Evolutionary conservation across 2,797 vertebrate species (phyloP).

Genomic region (Enteromius mattozi): DNA sequence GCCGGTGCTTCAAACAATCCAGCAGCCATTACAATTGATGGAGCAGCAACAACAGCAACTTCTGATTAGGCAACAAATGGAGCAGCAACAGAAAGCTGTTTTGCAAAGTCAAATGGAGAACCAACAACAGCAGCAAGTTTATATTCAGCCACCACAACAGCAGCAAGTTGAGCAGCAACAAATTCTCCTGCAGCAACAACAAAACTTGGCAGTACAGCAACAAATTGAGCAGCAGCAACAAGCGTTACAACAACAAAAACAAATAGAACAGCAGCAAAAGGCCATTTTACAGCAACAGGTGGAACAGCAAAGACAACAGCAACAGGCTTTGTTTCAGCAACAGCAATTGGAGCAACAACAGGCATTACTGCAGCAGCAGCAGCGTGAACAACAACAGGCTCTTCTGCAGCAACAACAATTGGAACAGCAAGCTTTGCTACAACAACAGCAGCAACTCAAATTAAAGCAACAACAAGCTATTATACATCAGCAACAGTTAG

Average conservation of each 20-base stretch:
- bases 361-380: slow-evolving; percentile 68
- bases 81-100: slow-evolving; percentile 55
- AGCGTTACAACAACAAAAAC: slow-evolving; percentile 61
- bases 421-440: slow-evolving; percentile 60
- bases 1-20: slow-evolving; percentile 63
- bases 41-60: slow-evolving; percentile 67
- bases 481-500: slow-evolving; percentile 67
- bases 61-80: slow-evolving; percentile 68
- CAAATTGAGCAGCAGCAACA: slow-evolving; percentile 68
- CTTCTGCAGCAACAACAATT: slow-evolving; percentile 67
- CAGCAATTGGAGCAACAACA: slow-evolving; percentile 68
- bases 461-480: slow-evolving; percentile 63
- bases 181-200: slow-evolving; percentile 68
- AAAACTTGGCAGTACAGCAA: slow-evolving; percentile 54
- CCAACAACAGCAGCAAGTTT: slow-evolving; percentile 59
- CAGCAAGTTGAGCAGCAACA: slow-evolving; percentile 67
- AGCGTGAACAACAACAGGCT: slow-evolving; percentile 69
- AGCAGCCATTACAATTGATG: slow-evolving; percentile 71
- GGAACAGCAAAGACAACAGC: slow-evolving; percentile 67
- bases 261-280: slow-evolving; percentile 63
- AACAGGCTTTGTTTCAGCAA: slow-evolving; percentile 55
- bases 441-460: slow-evolving; percentile 70
- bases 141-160: slow-evolving; percentile 64
- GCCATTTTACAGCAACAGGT: slow-evolving; percentile 68
- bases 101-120: slow-evolving; percentile 64